These are phyloP conservation scores for Pteruthius melanotis DNA, from an alignment of 2,113 vertebrate species.

Conservation along the genomic window DNA sequence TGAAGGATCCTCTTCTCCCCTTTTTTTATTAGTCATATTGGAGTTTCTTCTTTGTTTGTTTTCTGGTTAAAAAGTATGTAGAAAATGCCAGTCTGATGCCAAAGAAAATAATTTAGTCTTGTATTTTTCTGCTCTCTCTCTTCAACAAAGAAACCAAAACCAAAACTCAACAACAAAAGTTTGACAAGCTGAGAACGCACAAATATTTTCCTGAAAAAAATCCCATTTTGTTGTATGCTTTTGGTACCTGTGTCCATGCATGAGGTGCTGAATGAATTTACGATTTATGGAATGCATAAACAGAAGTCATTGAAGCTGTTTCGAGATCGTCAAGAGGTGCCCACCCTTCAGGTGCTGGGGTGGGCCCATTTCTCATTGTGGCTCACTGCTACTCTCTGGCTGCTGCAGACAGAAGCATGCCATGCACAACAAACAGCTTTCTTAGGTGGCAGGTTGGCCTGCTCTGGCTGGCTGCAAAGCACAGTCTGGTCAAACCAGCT, in stretches of 20 bases:
- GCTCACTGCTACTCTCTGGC: not conserved
- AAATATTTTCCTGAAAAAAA: not conserved
- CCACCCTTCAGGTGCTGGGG: not conserved
- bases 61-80: not conserved
- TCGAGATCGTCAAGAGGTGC: not conserved
- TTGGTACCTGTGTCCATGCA: not conserved
- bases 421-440: not conserved
- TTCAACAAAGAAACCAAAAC: not conserved
- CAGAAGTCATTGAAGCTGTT: not conserved
- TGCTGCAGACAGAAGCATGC: not conserved
- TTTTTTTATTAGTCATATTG: not conserved
- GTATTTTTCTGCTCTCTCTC: not conserved
- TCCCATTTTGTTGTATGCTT: fast-evolving
- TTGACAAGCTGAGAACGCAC: not conserved
- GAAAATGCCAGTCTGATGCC: not conserved
- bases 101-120: not conserved
- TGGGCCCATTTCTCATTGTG: not conserved
- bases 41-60: not conserved
- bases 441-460: not conserved
- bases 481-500: not conserved
- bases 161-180: not conserved
- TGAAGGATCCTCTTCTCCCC: not conserved
- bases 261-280: not conserved
- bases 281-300: not conserved
- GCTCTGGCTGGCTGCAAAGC: not conserved